Conservation (phyloP, 2,797 vertebrate species). For the Periparus ater region DNA sequence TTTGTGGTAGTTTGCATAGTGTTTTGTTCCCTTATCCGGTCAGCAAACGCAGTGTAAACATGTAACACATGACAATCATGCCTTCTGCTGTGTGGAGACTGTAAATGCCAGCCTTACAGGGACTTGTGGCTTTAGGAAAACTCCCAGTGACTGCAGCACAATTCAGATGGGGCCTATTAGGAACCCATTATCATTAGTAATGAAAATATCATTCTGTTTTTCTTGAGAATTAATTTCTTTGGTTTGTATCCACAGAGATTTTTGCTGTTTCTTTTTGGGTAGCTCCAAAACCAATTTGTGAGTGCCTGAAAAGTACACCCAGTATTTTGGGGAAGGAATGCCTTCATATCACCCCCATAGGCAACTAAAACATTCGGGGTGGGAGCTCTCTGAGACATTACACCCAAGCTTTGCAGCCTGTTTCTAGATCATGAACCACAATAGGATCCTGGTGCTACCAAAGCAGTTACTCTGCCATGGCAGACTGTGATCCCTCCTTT, state of each 20-base stretch:
- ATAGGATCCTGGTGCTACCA: neutral
- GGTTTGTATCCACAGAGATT: neutral
- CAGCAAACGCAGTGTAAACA: neutral
- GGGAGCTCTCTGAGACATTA: neutral
- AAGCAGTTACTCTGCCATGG: neutral
- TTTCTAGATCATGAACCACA: neutral
- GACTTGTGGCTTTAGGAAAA: neutral
- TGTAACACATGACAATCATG: neutral
- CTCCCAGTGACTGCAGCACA: neutral
- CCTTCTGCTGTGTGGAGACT: neutral
- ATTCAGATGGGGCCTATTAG: neutral
- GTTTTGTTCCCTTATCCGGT: neutral
- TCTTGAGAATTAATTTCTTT: neutral
- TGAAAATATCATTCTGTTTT: neutral
- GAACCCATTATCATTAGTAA: neutral
- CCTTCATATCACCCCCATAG: rapidly evolving
- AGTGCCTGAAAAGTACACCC: neutral
- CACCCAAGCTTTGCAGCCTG: neutral
- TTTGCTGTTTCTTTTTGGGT: neutral
- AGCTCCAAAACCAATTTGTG: neutral
- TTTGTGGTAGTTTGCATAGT: neutral
- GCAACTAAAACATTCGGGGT: neutral
- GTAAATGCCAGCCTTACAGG: neutral
- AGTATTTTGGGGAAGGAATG: neutral
- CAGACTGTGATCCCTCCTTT: neutral